Evolutionary conservation across 2,888 invertebrate genomes (phyloP), one percentile per base, ranked within the genome.

Genomic region (Aphodius sticticus): DNA sequence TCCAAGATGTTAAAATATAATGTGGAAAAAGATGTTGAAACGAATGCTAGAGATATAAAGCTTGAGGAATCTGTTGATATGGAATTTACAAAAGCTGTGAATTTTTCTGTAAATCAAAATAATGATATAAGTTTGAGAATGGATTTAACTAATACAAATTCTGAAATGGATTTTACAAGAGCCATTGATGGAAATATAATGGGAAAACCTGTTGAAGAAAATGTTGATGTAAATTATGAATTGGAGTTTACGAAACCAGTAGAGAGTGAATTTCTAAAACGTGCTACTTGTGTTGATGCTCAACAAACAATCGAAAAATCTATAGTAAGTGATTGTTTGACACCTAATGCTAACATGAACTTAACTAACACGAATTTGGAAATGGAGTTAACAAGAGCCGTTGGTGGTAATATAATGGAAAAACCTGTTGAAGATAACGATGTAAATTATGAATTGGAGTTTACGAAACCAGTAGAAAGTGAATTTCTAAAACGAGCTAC

Each of bases 381-480:
- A 16, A 79, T 79, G 79, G 77, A 77, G 38, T 70, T 70, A 2
- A 77, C 77, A 36, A 16, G n/a, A n/a, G n/a, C 74, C 14, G 38
- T 76, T 74, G n/a, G 16, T 72, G 36, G n/a, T 74, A 6, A 14
- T 6, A 74, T 14, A 7, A 74, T 74, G 37, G 16, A n/a, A 26
- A 26, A 26, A 14, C n/a, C 35, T 26, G 35, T 6, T 6, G 36
- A 26, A 26, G 26, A 26, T 2, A 26, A 72, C 3, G 35, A 26
- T n/a, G 9, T 6, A 74, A n/a, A 74, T 26, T 74, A 9, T 26
- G 35, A 26, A 12, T 53, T 53, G 12, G 76, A 76, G 35, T 69
- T 76, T 16, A 76, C 76, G 12, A 26, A 69, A 15, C 16, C 76
- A 36, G 15, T 76, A 26, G 36, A 14, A 6, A 16, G 6, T 12